Percentiles rank a stretch among this genome's conserved stretches.
These are phyloP conservation scores for Poecilus cupreus DNA, from an alignment of 2,888 invertebrate species.

Conservation along the genomic window DNA sequence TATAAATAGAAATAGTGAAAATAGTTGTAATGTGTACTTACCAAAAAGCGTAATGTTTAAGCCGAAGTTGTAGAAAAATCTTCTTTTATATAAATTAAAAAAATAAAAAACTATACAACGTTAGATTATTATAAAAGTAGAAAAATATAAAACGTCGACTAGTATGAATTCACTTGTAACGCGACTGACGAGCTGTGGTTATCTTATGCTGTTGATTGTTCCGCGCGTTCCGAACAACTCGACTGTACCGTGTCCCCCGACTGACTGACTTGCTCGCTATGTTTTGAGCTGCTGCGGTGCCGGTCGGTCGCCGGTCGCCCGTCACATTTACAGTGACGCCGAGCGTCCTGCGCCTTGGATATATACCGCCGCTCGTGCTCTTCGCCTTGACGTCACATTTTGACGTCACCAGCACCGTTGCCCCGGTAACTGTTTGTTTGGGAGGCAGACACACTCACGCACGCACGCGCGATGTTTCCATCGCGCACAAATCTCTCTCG, in stretches of 20 bases:
- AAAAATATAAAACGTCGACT: constrained; percentile 73
- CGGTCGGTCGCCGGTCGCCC: constrained; percentile 68
- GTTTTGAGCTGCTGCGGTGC: background rate
- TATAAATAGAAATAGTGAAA: constrained; percentile 12
- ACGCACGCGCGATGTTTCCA: constrained; percentile 15
- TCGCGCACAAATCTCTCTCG: background rate
- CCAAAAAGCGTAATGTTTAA: constrained; percentile 69
- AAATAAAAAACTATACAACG: constrained; percentile 72
- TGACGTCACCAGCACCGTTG: constrained; percentile 69
- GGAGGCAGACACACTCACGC: constrained; percentile 56
- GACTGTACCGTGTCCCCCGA: constrained; percentile 52
- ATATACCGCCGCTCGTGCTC: constrained; percentile 68
- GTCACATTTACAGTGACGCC: constrained; percentile 69
- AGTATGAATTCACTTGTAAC: constrained; percentile 68
- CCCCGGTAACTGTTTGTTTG: constrained; percentile 71
- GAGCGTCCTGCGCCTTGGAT: constrained; percentile 69
- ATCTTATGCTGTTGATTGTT: background rate
- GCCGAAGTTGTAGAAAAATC: constrained; percentile 68
- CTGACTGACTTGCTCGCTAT: constrained; percentile 36
- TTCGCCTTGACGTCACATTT: constrained; percentile 68
- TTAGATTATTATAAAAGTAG: constrained; percentile 70
- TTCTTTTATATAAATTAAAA: constrained; percentile 67
- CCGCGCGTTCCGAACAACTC: constrained; percentile 40
- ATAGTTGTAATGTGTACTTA: constrained; percentile 65
- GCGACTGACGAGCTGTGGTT: constrained; percentile 45